phyloP scores from a whole-genome alignment of 2,113 vertebrate species.

The Phodopus roborovskii region DNA sequence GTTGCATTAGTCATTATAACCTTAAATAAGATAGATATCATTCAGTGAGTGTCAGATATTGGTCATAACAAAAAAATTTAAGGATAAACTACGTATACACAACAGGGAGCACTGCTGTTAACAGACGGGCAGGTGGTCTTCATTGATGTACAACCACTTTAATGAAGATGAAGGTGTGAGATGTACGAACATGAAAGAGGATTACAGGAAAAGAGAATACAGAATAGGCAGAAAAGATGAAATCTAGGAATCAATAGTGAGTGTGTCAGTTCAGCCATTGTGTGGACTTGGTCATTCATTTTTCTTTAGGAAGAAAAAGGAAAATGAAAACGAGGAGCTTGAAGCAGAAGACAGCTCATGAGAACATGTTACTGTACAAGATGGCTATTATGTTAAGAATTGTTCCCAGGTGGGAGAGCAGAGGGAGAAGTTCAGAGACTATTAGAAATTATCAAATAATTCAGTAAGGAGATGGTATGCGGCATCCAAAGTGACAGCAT shows the following conservation, averaged over 20 bases:
- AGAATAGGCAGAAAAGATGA: background rate
- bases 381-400: conserved; percentile 38
- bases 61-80: background rate
- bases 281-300: background rate
- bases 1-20: background rate
- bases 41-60: background rate
- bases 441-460: background rate
- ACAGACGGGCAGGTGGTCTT: background rate
- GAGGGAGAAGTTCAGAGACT: background rate
- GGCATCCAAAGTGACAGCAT: background rate
- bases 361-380: conserved; percentile 5
- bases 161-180: background rate
- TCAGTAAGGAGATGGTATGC: background rate
- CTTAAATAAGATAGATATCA: background rate
- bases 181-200: background rate
- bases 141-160: background rate
- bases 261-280: background rate
- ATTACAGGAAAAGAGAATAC: background rate
- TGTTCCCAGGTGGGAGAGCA: conserved; percentile 19
- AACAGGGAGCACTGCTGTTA: background rate
- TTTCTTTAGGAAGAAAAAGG: conserved; percentile 1
- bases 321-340: background rate
- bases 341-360: background rate
- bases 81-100: background rate
- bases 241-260: background rate